Base-by-base conservation (phyloP, 2,797 vertebrate species). In the Eupleurogrammus muticus region DNA sequence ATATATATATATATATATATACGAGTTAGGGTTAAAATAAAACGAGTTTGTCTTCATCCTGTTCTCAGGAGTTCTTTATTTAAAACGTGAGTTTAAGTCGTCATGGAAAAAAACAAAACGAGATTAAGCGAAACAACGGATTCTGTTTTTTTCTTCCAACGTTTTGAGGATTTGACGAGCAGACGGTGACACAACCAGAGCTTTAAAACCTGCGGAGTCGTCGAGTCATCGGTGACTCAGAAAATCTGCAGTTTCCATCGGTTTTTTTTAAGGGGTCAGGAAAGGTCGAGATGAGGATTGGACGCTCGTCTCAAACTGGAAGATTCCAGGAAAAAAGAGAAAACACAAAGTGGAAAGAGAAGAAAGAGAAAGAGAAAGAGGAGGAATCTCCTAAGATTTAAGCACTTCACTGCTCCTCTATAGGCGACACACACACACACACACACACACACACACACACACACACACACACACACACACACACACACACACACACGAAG, bases 381-480 rank as follows among this genome's bases (percentile, higher is more conserved):
- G 20, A 66, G 42, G 68, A 23, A 16, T 68, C 58, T 2, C 11
- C 6, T 3, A 28, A 63, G 64, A 58, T 54, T 2, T 21, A 50
- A 72, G 64, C 66, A 77, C 81, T 80, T 21, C 81, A 70, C 38
- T 9, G 70, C 70, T 68, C 19, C 59, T 74, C 73, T 60, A 64
- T 32, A 68, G 75, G 32, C 51, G 71, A 51, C n/a, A n/a, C n/a
- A 55, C 36, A 38, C 36, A 61, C 28, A 70, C 52, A 63, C 76
- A 75, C 75, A 56, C 58, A 54, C 56, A 55, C 64, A 72, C 54
- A 52, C 61, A 61, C 35, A 48, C 60, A 54, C 54, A 47, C 58
- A 72, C 20, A 53, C 64, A 73, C 52, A 59, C 38, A 61, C 46
- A 62, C 47, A 38, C 46, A 61, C 42, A 52, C 38, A 49, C 66